Evolutionary conservation across 2,797 vertebrate species (phyloP), one percentile per base, ranked within the genome.

Genomic region (Gymnoscopelus braueri): DNA sequence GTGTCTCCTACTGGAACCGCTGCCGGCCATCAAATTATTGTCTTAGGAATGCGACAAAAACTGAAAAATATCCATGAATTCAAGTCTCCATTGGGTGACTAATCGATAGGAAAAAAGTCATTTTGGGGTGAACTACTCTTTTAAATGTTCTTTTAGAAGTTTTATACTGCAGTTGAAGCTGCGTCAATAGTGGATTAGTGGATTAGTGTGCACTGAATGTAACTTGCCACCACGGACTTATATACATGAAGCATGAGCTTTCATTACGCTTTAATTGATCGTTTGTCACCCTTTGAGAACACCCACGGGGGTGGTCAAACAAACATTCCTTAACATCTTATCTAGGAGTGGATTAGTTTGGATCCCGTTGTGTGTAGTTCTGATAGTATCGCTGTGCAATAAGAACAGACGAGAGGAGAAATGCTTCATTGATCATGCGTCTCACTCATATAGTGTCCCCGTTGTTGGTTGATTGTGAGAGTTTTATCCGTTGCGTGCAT

Each of bases 191-290:
- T 68, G 65, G 47, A 78, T 65, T 12, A 35, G 59, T 51, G 53
- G 57, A 67, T 47, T 15, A 71, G 39, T 59, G 76, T 82, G 86
- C 72, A 83, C 84, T 86, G 62, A 53, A 65, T 85, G 84, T 79
- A 80, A 85, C 65, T 56, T 52, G 65, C 75, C 77, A 4, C 74
- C 61, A 53, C 50, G 52, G 61, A 62, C 67, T 44, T 44, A 7
- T 35, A 35, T 5, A 72, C 75, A 62, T 52, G 63, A 63, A 69
- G 80, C 78, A 77, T 72, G 74, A 53, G 62, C 63, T 53, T 7
- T 70, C 58, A 53, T 44, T 62, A 48, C 65, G 47, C 44, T 48
- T 44, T 44, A 77, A 53, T 75, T 55, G 61, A 47, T 60, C 54
- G n/a, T 29, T 44, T 56, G 67, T 55, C 67, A 29, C 13, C 24